These are phyloP conservation scores for Cyphomyrmex costatus DNA, from an alignment of 1,140 invertebrate genomes.

Conservation along the genomic window DNA sequence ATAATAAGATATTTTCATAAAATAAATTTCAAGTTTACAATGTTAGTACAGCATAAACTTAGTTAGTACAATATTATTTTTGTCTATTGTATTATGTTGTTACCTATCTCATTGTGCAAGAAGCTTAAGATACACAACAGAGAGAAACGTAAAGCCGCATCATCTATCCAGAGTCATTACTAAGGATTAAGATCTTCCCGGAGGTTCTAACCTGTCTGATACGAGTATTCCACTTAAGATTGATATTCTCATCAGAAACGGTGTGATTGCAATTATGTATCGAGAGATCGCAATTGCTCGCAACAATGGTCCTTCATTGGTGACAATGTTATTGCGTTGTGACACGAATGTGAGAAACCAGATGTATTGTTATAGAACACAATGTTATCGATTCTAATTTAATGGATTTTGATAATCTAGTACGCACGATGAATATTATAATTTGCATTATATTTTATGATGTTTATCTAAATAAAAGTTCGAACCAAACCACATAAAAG, in stretches of 20 bases:
- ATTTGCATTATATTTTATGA: background rate
- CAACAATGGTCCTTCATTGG: conserved; percentile 56
- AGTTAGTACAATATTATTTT: too few species aligned
- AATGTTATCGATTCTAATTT: conserved; percentile 1
- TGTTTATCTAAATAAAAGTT: background rate
- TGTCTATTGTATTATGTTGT: background rate
- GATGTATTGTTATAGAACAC: background rate
- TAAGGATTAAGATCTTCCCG: conserved; percentile 32
- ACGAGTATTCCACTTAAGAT: conserved; percentile 49
- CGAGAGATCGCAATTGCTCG: conserved; percentile 65
- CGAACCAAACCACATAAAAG: background rate
- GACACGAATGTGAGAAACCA: conserved; percentile 17
- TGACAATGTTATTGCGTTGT: conserved; percentile 12
- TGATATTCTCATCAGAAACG: conserved; percentile 62
- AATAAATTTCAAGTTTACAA: too few species aligned
- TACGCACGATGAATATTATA: background rate
- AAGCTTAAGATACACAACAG: background rate
- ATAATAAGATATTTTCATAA: too few species aligned
- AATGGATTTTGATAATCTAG: conserved; percentile 14
- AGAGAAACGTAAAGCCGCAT: background rate
- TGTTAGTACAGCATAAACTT: too few species aligned
- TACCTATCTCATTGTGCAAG: background rate
- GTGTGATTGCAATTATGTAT: conserved; percentile 73
- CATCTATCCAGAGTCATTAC: conserved; percentile 12
- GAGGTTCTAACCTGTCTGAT: conserved; percentile 40